Evolutionary conservation across 2,888 invertebrate species (phyloP), one percentile per base, ranked within the genome.

Genomic region (Brenthis daphne): DNA sequence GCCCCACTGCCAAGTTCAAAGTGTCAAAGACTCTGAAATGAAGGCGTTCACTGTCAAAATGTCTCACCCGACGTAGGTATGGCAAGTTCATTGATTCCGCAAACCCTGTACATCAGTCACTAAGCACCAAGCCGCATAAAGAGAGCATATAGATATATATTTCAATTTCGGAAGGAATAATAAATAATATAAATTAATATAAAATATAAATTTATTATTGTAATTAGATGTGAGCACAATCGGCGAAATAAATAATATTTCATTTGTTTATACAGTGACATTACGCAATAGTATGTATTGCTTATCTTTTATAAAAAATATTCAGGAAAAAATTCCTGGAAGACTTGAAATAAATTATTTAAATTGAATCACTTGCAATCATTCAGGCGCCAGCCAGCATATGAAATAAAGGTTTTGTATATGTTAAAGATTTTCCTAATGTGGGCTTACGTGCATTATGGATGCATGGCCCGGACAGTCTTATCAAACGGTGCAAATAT

Each of bases 1-100:
- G 81, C 79, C 78, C 82, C 86, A 89, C 83, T 87, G 89, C 88
- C 92, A 91, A 91, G 91, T 92, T 91, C 89, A 91, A 86, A 86
- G 84, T 87, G 88, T 89, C 88, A 88, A 83, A 85, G 81, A 80
- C 80, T 79, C 76, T 63, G 63, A 63, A 67, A 64, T 68, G 51
- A 64, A 64, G 64, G 43, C 57, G 56, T 67, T 37, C 51, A 57
- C 55, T 63, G 56, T 67, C 67, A 56, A 67, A 67, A 66, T 56
- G 48, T 24, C 13, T 20, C 53, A 20, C 51, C 51, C 29, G 14
- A 20, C 16, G 16, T 43, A 37, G 51, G 51, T 37, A 63, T 20
- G 51, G 33, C 20, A 53, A 53, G 53, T 63, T 53, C 53, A 63
- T 20, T 53, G 64, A 29, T 47, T 43, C 48, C 20, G 33, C 13